Evolutionary conservation across 1,140 invertebrate genomes (phyloP).

Genomic region (Bombus superbus): DNA sequence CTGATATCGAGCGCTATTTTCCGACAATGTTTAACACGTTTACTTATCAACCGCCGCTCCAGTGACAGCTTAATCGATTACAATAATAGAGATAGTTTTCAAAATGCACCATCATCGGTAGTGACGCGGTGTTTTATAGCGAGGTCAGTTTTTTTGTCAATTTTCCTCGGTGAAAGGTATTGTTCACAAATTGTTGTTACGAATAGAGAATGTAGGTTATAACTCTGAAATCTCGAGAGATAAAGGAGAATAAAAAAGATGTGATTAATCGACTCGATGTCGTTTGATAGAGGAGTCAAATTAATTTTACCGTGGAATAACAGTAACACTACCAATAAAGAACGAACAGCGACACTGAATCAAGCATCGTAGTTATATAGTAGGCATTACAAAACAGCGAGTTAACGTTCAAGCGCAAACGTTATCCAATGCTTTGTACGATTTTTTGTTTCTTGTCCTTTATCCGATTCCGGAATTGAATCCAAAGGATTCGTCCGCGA

Average conservation of each 20-base stretch:
- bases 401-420: no score
- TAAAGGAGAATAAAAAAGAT: not conserved
- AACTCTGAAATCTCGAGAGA: not conserved
- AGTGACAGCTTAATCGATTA: conserved; percentile 31
- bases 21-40: conserved; percentile 57
- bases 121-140: not conserved
- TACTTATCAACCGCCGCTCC: conserved; percentile 15
- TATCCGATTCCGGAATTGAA: not conserved
- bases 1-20: conserved; percentile 60
- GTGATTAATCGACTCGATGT: conserved; percentile 2
- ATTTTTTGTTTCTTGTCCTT: not conserved
- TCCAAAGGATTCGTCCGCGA: not conserved
- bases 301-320: not conserved
- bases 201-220: not conserved
- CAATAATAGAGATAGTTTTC: conserved; percentile 16
- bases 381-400: no score
- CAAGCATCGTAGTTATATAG: no score
- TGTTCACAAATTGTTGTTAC: not conserved
- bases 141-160: not conserved
- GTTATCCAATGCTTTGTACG: not conserved
- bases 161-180: no score
- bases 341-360: not conserved
- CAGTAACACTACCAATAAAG: not conserved
- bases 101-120: not conserved
- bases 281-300: not conserved